Base-by-base conservation (phyloP, 2,113 vertebrate genomes). In the Chunga burmeisteri region DNA sequence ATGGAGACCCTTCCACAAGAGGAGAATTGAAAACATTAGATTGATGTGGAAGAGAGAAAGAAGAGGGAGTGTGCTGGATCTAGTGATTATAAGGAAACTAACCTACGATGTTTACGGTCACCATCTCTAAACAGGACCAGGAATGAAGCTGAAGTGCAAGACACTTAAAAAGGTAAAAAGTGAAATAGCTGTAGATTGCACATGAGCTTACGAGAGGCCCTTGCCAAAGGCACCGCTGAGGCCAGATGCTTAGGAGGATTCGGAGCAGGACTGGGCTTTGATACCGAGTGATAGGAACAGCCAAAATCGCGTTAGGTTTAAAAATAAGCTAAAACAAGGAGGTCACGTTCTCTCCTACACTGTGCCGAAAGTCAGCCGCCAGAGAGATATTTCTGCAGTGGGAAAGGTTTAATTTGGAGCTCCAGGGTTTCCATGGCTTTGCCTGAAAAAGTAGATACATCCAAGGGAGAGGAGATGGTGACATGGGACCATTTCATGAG, bases 261-360 rank as follows among this genome's bases (percentile, higher is more conserved):
- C 86, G 86, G 55, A 77, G 55, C 46, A 94, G 38, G 72, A 91
- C 38, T 1, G 5, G 65, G 29, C 77, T 94, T 93, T 93, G 80
- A 86, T 49, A 81, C 19, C 0, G 13, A 88, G 20, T 77, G 90
- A 92, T 5, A 20, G 75, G 71, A 90, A 83, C 61, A 91, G 88
- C 44, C 77, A 49, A 70, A 86, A 92, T 81, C 81, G 67, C 11
- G 25, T 46, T 9, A 88, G 25, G 46, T 93, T 94, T 97, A 77
- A 90, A 95, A 97, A 94, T 84, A 96, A 95, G 83, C 61, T 55
- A 87, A 81, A 96, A 49, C 79, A 92, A 92, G 72, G 68, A 78
- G 92, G 83, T 88, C 90, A 84, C 1, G 2, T 81, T 86, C 68
- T 73, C 22, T 81, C 46, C 10, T 3, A 4, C 55, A n/a, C 38